These are phyloP conservation scores for Austrolebias charrua DNA, from an alignment of 2,797 vertebrate genomes.

Conservation along the genomic window DNA sequence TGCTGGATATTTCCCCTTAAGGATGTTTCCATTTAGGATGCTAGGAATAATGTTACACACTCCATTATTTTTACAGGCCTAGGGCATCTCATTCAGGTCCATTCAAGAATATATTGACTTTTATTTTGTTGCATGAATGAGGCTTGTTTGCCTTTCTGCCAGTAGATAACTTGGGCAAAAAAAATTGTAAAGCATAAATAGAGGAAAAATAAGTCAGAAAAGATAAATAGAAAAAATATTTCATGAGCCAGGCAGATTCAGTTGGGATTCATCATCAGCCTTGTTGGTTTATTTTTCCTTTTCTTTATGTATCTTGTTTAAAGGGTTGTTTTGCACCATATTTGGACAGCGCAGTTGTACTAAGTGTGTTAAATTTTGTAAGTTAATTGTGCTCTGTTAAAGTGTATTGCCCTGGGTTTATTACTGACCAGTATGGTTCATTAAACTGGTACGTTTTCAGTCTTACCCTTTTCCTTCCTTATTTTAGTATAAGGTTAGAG, in stretches of 20 bases:
- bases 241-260: conserved; percentile 8
- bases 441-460: background rate
- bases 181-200: conserved; percentile 54
- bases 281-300: background rate
- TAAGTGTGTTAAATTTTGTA: background rate
- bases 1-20: conserved; percentile 65
- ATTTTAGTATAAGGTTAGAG: no score
- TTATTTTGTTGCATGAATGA: conserved; percentile 72
- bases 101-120: conserved; percentile 77
- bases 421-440: background rate
- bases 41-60: conserved; percentile 72
- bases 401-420: background rate
- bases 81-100: conserved; percentile 65
- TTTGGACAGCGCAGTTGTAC: background rate
- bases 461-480: background rate
- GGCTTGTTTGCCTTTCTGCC: conserved; percentile 64
- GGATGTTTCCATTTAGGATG: conserved; percentile 69
- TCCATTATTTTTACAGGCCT: conserved; percentile 75
- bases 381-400: background rate
- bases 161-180: conserved; percentile 42
- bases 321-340: background rate
- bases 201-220: conserved; percentile 18
- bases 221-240: conserved; percentile 7
- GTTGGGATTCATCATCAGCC: no score
- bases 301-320: background rate